Base-by-base conservation (phyloP, 2,888 invertebrate species). In the Ceramica pisi region DNA sequence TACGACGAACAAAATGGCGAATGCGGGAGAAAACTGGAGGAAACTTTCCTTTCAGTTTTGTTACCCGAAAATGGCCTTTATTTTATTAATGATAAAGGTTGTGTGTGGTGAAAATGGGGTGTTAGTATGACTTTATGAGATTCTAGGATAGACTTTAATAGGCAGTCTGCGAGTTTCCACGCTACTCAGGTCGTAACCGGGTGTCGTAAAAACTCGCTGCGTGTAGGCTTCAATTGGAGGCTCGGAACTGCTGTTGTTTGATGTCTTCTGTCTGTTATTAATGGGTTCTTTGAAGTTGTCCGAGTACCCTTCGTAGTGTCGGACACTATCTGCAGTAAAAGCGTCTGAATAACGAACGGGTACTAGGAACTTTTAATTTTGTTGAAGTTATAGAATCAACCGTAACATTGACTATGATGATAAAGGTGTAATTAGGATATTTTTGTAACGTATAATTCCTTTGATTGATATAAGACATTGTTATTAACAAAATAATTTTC, bases 1-100 rank as follows among this genome's bases (percentile, higher is more conserved):
- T 94, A 95, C 93, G 95, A 91, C 87, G 89, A 91, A 92, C 94
- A 92, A 94, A 95, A 95, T 94, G 93, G 94, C 92, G 90, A 87
- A 84, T 65, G 75, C 84, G 69, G 87, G 86, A 85, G 89, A 88
- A 91, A 90, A 90, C 88, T 86, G 87, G 75, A 82, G 87, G 83
- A 87, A 88, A 80, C 83, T 87, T 85, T 75, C 67, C 67, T 74
- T 80, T 72, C 56, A 31, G 31, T 67, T 59, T 67, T 70, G 71
- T 76, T 71, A 74, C 76, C 62, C 83, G 64, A 91, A 88, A 89
- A 86, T 89, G 78, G 60, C 80, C 85, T 88, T 87, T 92, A 85
- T 74, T 53, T 10, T 61, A 38, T 63, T 80, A 23, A 73, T 14
- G 64, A 83, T 90, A 92, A 85, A 85, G 86, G 84, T 83, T 81